Base-by-base conservation (phyloP, 2,888 invertebrate genomes). In the Hesperia comma region DNA sequence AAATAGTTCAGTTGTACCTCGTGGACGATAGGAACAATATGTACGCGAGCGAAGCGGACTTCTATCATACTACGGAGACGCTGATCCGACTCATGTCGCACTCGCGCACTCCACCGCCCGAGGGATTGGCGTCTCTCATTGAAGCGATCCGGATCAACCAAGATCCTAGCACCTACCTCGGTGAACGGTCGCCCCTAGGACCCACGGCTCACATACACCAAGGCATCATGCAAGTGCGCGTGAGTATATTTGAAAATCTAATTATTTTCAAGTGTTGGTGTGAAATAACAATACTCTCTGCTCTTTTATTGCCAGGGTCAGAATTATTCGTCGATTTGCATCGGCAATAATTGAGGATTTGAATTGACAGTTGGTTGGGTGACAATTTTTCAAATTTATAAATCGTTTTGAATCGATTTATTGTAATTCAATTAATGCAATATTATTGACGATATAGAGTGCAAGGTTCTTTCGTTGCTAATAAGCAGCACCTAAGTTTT, bases 131-230 rank as follows among this genome's bases (percentile, higher is more conserved):
- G 0, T 94, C 95, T 62, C 92, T 98, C 63, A 95, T 98, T 62
- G 98, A 99, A 75, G 94, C 97, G 70, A 88, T 98, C 26, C 94
- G 97, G 77, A 89, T 94, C 5, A 95, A 95, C 73, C 96, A 96
- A 75, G 97, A 97, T 77, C 94, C 95, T 0, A 90, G 92, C 68
- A 94, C 94, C 7, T 95, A 96, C 75, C 92, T 97, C 63, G 95
- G 96, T 2, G 98, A 98, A 76, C 93, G 97, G 71, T 94, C 96
- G 15, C 94, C 96, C 0, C 94, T 95, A 19, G 97, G 97, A 19
- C 96, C 97, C 1, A 96, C 96, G 4, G 95, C 97, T 26, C 98
- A 98, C 83, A 98, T 99, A 80, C 98, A 98, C 85, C 96, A 98
- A 63, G 98, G 98, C 69, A 97, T 99, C 82, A 94, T 96, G 74